Evolutionary conservation across 2,888 invertebrate species (phyloP), one percentile per base, ranked within the genome.

Genomic region (Habrosyne pyritoides): DNA sequence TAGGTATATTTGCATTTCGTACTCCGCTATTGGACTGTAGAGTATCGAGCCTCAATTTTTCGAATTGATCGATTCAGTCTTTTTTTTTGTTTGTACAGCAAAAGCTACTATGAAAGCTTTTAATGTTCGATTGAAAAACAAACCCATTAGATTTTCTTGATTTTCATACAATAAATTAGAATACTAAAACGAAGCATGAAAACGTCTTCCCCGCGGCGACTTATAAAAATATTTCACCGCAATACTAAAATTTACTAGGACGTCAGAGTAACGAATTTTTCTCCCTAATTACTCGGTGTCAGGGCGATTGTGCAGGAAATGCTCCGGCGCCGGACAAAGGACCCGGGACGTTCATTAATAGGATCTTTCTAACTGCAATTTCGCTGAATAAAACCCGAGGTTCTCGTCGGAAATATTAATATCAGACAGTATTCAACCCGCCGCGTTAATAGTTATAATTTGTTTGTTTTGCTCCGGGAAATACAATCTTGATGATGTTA

Each of bases 281-380:
- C 91, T 90, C 79, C 81, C 86, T 92, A 92, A 92, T 92, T 92
- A 92, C 91, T 89, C 73, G 85, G 91, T 91, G 91, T 91, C 91
- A 88, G 81, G 79, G 84, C 87, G 90, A 90, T 91, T 90, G 89
- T 87, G 86, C 84, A 87, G 89, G 87, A 86, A 89, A 88, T 87
- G 87, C 86, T 83, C 81, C 73, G 71, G 80, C 81, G 79, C 79
- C 77, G 86, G 84, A 89, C 89, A 90, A 91, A 91, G 84, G 83
- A 79, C 73, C 76, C 75, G 83, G 82, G 89, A 91, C 91, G 88
- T 90, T 91, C 90, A 92, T 91, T 92, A 92, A 91, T 91, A 91
- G 89, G 86, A 89, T 91, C 91, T 89, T 87, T 89, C 89, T 86
- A 89, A 89, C 89, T 91, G 91, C 91, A 90, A 89, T 89, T 86